These are phyloP conservation scores for Pissodes strobi DNA, from an alignment of 1,140 invertebrate genomes.

Conservation along the genomic window DNA sequence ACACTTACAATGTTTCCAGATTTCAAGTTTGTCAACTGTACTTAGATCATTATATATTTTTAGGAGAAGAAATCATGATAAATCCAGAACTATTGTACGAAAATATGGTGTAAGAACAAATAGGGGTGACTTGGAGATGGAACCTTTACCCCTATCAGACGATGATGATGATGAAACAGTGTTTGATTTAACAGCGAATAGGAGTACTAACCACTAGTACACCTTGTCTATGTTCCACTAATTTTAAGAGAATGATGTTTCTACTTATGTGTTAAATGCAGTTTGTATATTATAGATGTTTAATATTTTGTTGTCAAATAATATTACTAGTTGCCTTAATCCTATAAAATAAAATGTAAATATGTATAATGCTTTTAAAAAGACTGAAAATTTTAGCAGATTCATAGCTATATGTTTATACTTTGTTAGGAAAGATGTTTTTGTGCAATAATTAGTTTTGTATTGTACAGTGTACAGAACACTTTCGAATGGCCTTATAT, in stretches of 20 bases:
- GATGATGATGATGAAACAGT: constrained; percentile 65
- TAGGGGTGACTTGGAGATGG: constrained; percentile 64
- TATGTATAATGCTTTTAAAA: constrained; percentile 3
- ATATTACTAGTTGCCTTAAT: constrained; percentile 10
- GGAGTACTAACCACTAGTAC: constrained; percentile 10
- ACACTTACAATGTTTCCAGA: too few relatives aligned
- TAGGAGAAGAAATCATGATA: constrained; percentile 50
- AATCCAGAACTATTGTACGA: constrained; percentile 56
- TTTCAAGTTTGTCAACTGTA: too few relatives aligned
- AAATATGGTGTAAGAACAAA: constrained; percentile 63
- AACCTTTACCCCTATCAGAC: constrained; percentile 62
- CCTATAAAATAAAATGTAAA: constrained; percentile 3
- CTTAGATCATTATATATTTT: too few relatives aligned
- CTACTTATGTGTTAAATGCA: neutral
- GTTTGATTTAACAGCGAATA: constrained; percentile 55
- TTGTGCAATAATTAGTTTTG: too few relatives aligned
- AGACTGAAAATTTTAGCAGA: neutral
- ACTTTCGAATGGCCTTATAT: too few relatives aligned
- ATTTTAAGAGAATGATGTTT: neutral
- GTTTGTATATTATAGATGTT: neutral
- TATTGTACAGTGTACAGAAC: too few relatives aligned
- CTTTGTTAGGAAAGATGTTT: too few relatives aligned
- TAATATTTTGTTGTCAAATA: neutral
- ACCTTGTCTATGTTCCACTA: neutral
- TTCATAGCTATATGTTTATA: too few relatives aligned